A percentile compares a stretch with the other conserved stretches of the same genome.
These are phyloP conservation scores for Aphaenogaster floridana DNA, from an alignment of 1,140 invertebrate species.

Conservation along the genomic window DNA sequence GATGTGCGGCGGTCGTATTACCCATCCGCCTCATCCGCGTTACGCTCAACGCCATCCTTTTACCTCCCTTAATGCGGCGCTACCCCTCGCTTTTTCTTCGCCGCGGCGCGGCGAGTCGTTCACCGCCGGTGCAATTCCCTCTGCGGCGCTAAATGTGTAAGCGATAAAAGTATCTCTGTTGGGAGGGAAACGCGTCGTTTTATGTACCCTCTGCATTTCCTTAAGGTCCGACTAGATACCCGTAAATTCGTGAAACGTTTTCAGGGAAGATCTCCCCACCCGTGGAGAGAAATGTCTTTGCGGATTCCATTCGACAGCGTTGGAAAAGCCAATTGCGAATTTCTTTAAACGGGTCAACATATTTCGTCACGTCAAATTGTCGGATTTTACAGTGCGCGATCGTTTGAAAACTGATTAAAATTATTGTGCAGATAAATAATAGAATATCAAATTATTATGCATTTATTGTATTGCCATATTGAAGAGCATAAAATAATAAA, in stretches of 20 bases:
- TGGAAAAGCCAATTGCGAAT: neutral
- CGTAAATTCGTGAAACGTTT: slow-evolving; percentile 72
- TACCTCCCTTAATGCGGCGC: neutral
- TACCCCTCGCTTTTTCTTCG: slow-evolving; percentile 31
- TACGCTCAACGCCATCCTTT: slow-evolving; percentile 50
- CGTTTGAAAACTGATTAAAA: neutral
- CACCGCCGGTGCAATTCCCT: slow-evolving; percentile 68
- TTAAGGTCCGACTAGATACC: slow-evolving; percentile 66
- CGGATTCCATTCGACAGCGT: neutral
- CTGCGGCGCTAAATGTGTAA: slow-evolving; percentile 74
- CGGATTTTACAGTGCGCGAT: neutral
- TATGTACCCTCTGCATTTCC: slow-evolving; percentile 75
- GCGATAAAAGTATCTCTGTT: slow-evolving; percentile 77
- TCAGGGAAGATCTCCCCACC: slow-evolving; percentile 13
- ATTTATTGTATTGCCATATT: neutral
- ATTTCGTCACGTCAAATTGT: neutral
- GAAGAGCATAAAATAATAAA: neutral
- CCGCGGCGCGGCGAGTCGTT: slow-evolving; percentile 55
- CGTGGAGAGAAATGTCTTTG: slow-evolving; percentile 22
- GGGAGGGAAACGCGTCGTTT: slow-evolving; percentile 69
- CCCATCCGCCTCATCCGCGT: slow-evolving; percentile 27
- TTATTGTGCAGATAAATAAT: too few relatives aligned
- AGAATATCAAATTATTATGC: neutral
- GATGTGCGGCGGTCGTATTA: slow-evolving; percentile 58
- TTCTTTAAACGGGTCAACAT: neutral